Evolutionary conservation across 2,797 vertebrate species (phyloP), one percentile per base, ranked within the genome.

Genomic region (Phataginus tetradactyla): DNA sequence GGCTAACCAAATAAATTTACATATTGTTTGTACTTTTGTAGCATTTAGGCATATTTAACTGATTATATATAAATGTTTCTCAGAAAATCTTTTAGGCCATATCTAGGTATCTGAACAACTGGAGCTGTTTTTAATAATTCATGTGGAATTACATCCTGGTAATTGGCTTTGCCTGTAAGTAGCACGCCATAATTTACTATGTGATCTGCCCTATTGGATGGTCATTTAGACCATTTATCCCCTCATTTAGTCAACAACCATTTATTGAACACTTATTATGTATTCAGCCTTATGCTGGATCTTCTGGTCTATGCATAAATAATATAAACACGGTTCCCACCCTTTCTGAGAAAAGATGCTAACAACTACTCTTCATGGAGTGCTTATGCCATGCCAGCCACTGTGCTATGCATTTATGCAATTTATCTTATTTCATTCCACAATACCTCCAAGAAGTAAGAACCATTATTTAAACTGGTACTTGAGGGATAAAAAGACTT

Each of bases 401-500:
- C 39, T 68, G 11, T 49, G 9, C 27, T 53, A 3, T 42, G 32
- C 18, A 86, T 49, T 63, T 78, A 72, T 72, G 10, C 15, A 68
- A 57, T 89, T 96, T 61, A 34, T 77, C 45, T 81, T 77, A 81
- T 23, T 86, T 91, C 68, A 69, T 79, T 86, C 57, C 78, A 78
- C 34, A 91, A 90, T 51, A 78, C 91, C 18, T 86, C 51, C n/a
- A 55, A 89, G 32, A 64, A 75, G 3, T 69, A 75, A 90, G 71
- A 92, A 83, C 18, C 15, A 51, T 69, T 72, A 71, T 93, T 64
- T 86, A 42, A 90, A 89, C 51, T n/a, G 51, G n/a, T 94, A 29
- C 45, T 75, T 93, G 51, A 83, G 53, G 37, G 34, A 78, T 63
- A 74, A 81, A 32, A 96, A 94, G 45, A 63, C 7, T 93, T 96